phyloP scores from a whole-genome alignment of 2,113 vertebrate species.

The Martes martes region DNA sequence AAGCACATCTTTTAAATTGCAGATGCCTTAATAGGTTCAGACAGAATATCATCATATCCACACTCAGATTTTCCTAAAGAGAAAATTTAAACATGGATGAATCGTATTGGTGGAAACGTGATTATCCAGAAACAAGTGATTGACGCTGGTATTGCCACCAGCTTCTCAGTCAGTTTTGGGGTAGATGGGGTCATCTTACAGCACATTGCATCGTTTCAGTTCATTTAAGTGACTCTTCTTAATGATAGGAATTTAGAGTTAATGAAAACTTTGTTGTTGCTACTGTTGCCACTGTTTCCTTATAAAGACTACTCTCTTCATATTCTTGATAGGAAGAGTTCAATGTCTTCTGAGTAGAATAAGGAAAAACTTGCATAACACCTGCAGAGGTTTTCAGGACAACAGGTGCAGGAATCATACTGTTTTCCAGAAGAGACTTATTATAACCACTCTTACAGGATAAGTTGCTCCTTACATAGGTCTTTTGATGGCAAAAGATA shows the following conservation, averaged over 20 bases:
- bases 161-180: not conserved
- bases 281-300: not conserved
- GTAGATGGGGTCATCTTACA: not conserved
- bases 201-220: not conserved
- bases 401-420: not conserved
- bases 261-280: not conserved
- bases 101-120: not conserved
- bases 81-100: not conserved
- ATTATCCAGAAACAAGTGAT: not conserved
- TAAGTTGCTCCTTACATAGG: not conserved
- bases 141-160: no score
- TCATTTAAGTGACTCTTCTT: not conserved
- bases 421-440: not conserved
- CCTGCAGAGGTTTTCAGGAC: not conserved
- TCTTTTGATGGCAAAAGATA: not conserved
- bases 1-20: slow-evolving; percentile 44
- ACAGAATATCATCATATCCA: not conserved
- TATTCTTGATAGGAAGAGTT: not conserved
- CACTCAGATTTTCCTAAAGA: not conserved
- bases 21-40: slow-evolving; percentile 21
- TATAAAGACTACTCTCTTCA: not conserved
- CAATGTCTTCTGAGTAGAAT: not conserved
- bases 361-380: not conserved
- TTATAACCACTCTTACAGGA: not conserved
- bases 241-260: not conserved